These are phyloP conservation scores for Mactra quadrangularis DNA, from an alignment of 1,140 invertebrate species.

Conservation along the genomic window DNA sequence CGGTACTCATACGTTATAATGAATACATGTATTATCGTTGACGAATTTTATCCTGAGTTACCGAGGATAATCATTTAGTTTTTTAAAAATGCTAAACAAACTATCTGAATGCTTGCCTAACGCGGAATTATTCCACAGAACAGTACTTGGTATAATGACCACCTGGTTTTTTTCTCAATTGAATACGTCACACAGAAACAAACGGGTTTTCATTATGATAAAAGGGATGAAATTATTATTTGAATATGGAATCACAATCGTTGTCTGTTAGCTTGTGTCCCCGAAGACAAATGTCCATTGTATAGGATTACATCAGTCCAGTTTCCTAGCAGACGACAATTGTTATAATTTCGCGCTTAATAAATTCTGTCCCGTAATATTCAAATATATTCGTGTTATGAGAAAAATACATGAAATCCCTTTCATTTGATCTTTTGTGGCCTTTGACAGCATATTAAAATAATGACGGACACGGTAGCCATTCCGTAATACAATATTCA, in stretches of 20 bases:
- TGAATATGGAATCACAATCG: conserved; percentile 40
- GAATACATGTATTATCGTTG: too few species aligned
- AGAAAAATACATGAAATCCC: conserved; percentile 36
- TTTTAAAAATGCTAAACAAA: too few species aligned
- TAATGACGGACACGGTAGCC: conserved; percentile 29
- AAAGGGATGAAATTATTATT: conserved; percentile 18
- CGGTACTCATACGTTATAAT: too few species aligned
- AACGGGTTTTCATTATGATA: conserved; percentile 9
- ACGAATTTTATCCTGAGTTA: too few species aligned
- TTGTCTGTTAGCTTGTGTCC: conserved; percentile 13
- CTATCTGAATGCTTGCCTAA: too few species aligned
- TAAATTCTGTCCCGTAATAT: too few species aligned
- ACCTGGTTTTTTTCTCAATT: conserved; percentile 40
- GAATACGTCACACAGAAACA: conserved; percentile 9
- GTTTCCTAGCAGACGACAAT: neutral
- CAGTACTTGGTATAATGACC: conserved; percentile 18
- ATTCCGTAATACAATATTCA: conserved; percentile 34
- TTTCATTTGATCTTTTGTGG: conserved; percentile 58
- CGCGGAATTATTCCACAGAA: too few species aligned
- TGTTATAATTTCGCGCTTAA: neutral
- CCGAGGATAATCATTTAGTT: too few species aligned
- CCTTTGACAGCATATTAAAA: conserved; percentile 34
- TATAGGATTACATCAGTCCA: conserved; percentile 54
- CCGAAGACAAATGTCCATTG: conserved; percentile 35
- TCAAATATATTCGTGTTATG: conserved; percentile 39